Evolutionary conservation across 2,888 invertebrate species (phyloP).

Genomic region (Pachydiplax longipennis): DNA sequence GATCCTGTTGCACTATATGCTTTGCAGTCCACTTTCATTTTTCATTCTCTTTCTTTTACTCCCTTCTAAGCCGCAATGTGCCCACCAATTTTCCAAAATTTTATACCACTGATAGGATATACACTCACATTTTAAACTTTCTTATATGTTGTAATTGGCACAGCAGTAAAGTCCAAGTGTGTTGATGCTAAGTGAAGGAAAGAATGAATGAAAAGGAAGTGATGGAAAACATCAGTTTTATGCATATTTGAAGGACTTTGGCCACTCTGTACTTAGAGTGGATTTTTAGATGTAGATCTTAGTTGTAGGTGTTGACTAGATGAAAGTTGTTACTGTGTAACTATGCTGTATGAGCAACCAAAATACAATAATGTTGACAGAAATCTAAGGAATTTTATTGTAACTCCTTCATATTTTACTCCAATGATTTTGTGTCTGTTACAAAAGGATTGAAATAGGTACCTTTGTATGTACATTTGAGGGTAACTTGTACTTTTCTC

Average conservation of each 20-base stretch:
- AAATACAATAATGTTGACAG: constrained; percentile 77
- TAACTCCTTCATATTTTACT: constrained; percentile 53
- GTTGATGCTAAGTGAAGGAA: constrained; percentile 20
- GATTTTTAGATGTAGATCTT: constrained; percentile 36
- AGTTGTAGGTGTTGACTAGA: constrained; percentile 51
- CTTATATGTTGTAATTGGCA: constrained; percentile 46
- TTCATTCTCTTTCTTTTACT: neutral
- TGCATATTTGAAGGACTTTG: constrained; percentile 37
- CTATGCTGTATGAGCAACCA: constrained; percentile 72
- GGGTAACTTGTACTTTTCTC: too few relatives aligned
- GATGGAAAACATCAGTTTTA: constrained; percentile 41
- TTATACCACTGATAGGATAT: neutral
- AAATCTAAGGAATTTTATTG: constrained; percentile 61
- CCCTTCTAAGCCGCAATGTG: neutral
- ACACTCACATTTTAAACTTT: constrained; percentile 44
- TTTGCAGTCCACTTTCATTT: neutral
- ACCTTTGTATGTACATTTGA: too few relatives aligned
- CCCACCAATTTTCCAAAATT: neutral
- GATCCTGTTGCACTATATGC: too few relatives aligned
- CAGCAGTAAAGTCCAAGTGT: constrained; percentile 31
- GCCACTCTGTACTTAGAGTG: constrained; percentile 38
- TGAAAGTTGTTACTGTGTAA: constrained; percentile 75
- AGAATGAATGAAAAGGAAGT: constrained; percentile 8
- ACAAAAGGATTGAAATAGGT: too few relatives aligned
- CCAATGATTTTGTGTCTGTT: neutral